Evolutionary conservation across 2,797 vertebrate genomes (phyloP).

Genomic region (Potorous gilbertii): DNA sequence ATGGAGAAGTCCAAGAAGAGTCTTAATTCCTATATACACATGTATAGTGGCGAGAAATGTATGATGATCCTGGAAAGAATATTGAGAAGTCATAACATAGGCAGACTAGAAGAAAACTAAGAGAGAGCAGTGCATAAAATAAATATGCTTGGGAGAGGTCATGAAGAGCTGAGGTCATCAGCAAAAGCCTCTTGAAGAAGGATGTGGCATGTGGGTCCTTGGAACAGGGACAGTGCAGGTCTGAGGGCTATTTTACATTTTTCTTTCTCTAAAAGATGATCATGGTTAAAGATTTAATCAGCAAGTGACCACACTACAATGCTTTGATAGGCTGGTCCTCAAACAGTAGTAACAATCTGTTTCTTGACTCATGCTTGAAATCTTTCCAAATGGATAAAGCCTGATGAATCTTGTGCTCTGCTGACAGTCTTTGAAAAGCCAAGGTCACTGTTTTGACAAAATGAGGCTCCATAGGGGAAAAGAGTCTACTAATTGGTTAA

Average conservation of each 20-base stretch:
- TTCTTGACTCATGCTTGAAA: not conserved
- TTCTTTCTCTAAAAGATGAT: not conserved
- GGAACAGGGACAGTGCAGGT: not conserved
- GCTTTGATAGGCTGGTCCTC: not conserved
- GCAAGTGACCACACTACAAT: not conserved
- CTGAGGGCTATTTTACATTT: not conserved
- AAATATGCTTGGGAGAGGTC: not conserved
- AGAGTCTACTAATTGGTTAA: not conserved
- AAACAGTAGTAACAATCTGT: not conserved
- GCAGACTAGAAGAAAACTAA: not conserved
- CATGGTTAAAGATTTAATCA: not conserved
- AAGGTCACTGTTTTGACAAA: not conserved
- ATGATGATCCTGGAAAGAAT: not conserved
- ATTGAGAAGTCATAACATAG: not conserved
- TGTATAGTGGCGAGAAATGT: not conserved
- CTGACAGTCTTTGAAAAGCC: not conserved
- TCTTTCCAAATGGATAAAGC: not conserved
- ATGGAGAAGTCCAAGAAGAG: not conserved
- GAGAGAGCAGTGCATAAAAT: not conserved
- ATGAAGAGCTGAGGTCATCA: not conserved
- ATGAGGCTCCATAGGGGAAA: not conserved
- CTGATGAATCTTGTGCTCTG: not conserved
- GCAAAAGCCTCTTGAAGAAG: not conserved
- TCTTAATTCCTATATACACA: not conserved
- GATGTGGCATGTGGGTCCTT: not conserved